These are phyloP conservation scores for Pygoscelis adeliae DNA, from an alignment of 2,113 vertebrate species.

Conservation along the genomic window DNA sequence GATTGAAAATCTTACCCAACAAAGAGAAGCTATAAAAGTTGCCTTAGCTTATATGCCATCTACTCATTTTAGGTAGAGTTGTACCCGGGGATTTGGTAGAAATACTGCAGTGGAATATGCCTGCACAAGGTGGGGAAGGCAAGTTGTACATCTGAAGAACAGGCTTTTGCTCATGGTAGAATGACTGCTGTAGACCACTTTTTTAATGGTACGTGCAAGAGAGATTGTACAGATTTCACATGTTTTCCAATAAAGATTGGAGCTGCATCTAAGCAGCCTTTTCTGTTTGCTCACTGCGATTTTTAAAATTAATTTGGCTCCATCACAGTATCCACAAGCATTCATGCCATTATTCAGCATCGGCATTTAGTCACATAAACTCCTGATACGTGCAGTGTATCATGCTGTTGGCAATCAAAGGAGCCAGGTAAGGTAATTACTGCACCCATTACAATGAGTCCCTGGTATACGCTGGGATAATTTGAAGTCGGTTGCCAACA, in stretches of 20 bases:
- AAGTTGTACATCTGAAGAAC: neutral
- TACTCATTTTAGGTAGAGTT: neutral
- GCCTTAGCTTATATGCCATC: neutral
- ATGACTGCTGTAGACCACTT: neutral
- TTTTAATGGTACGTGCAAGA: neutral
- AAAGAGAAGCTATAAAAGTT: neutral
- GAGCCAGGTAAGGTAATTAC: neutral
- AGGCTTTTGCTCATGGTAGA: neutral
- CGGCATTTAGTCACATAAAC: neutral
- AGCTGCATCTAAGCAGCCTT: neutral
- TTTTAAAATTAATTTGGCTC: neutral
- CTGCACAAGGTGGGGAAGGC: neutral
- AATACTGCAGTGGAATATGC: neutral
- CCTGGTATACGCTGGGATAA: neutral
- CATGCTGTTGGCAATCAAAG: neutral
- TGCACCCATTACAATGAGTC: neutral
- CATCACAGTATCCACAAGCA: neutral
- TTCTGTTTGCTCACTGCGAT: neutral
- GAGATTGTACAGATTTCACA: neutral
- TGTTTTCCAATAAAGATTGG: neutral
- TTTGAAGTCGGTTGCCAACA: neutral
- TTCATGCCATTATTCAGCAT: neutral
- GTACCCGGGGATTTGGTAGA: neutral
- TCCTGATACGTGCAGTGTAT: neutral
- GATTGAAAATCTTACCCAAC: slow-evolving; percentile 25